phyloP scores from a whole-genome alignment of 2,888 invertebrate species.

The Lasioglossum calceatum region DNA sequence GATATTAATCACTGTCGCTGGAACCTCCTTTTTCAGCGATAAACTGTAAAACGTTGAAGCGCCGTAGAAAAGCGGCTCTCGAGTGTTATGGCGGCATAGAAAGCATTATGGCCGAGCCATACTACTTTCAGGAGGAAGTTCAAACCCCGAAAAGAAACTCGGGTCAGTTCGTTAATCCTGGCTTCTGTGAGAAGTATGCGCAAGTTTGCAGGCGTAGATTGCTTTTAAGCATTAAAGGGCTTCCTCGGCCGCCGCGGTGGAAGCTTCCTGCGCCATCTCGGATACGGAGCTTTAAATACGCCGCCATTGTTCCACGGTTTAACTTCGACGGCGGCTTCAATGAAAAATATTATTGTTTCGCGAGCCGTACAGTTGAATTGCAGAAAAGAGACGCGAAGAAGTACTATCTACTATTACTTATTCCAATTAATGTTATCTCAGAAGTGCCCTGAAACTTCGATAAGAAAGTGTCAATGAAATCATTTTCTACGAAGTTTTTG shows the following conservation, averaged over 20 bases:
- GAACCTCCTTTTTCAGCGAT: not conserved
- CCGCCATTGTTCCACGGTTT: not conserved
- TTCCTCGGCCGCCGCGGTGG: not conserved
- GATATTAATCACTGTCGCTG: not conserved
- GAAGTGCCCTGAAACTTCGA: not conserved
- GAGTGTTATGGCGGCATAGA: not conserved
- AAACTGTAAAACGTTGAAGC: constrained; percentile 4
- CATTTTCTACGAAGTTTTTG: not conserved
- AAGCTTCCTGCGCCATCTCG: not conserved
- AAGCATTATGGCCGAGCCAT: constrained; percentile 5
- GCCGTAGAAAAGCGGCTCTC: not conserved
- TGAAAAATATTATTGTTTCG: not conserved
- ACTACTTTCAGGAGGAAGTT: constrained; percentile 30
- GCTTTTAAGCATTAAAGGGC: constrained; percentile 43
- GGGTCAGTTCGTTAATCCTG: constrained; percentile 34
- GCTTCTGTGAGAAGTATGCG: constrained; percentile 21
- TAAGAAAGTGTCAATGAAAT: not conserved
- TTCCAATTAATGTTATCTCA: no score
- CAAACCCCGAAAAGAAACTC: constrained; percentile 18
- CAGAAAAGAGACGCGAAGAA: not conserved
- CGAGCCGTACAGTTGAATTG: not conserved
- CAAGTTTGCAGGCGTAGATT: constrained; percentile 39
- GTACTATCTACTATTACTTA: no score
- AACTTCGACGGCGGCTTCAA: not conserved
- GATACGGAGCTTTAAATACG: not conserved